These are phyloP conservation scores for Misgurnus anguillicaudatus DNA, from an alignment of 2,113 vertebrate genomes.

Conservation along the genomic window DNA sequence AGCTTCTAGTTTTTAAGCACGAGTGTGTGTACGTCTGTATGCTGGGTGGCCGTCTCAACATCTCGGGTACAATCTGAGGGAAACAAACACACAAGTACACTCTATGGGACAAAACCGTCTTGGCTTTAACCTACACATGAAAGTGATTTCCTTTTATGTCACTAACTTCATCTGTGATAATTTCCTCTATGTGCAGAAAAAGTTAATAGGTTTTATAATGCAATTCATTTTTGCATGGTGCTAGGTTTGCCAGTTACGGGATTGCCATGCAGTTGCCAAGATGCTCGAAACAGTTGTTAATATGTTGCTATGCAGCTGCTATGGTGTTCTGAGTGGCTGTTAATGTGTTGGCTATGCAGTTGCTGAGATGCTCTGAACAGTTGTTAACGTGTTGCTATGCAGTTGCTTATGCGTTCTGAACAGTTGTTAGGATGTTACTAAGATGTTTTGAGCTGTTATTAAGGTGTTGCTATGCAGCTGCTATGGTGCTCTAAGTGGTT, in stretches of 20 bases:
- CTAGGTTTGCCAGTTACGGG: too few relatives aligned
- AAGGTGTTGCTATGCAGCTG: not conserved
- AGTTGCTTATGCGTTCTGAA: not conserved
- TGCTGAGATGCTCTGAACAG: too few relatives aligned
- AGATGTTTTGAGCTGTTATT: too few relatives aligned
- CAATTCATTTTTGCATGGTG: too few relatives aligned
- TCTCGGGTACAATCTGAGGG: not conserved
- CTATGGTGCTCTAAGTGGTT: not conserved
- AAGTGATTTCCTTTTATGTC: not conserved
- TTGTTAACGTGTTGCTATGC: not conserved
- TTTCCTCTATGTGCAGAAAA: not conserved
- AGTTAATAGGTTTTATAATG: too few relatives aligned
- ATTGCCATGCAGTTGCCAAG: too few relatives aligned
- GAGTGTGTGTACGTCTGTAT: slow-evolving; percentile 22
- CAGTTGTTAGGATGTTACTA: not conserved
- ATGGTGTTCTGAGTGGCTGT: not conserved
- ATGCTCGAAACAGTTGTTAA: too few relatives aligned
- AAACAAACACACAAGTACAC: slow-evolving; percentile 1
- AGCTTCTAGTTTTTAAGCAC: slow-evolving; percentile 16
- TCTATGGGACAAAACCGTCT: not conserved
- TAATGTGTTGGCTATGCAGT: not conserved
- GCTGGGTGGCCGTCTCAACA: not conserved
- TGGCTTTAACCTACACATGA: not conserved
- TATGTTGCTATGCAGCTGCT: not conserved
- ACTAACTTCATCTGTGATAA: not conserved